Base-by-base conservation (phyloP, 2,113 vertebrate genomes). In the Turdus rufiventris region DNA sequence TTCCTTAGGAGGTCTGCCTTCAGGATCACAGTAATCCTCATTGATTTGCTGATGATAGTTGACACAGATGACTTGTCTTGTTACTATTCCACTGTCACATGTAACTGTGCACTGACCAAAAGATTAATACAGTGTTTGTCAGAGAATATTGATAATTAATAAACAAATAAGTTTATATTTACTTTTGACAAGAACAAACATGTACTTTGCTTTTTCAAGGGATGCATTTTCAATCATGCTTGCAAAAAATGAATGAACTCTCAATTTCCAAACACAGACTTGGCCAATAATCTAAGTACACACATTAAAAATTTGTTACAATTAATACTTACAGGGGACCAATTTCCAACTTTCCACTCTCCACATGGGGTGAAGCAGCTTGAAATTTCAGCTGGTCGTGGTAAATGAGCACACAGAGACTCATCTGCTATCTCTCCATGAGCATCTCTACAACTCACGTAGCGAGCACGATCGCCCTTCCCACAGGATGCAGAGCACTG, bases 401-500 rank as follows among this genome's bases (percentile, higher is more conserved):
- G 98, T 73, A 98, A 95, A 92, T 99, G 98, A 72, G 98, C 95
- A 47, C 99, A 99, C 57, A 97, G 96, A 0, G 98, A 98, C 88
- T 99, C 99, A 56, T 99, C 99, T 9, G 98, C 99, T 81, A 98
- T 97, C 25, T 96, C 97, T 48, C 98, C 98, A 16, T 97, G 93
- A 87, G 96, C 97, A 57, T 99, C 99, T 60, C 99, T 98, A 90
- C 99, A 99, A 94, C 99, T 99, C 75, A 99, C 99, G 10, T 99
- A 99, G 31, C 99, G 99, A 67, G 98, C 99, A 34, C 96, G 98
- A 88, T 96, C 97, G 7, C 99, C 99, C 68, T 98, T 98, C 78
- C 99, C 99, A 94, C 99, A 99, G 54, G 99, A 98, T 45, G 98
- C 98, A 0, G 99, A 99, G 85, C 99, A 99, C 99, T 99, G 93